These are phyloP conservation scores for Lepilemur septentrionalis DNA, from an alignment of 2,797 vertebrate species.

Conservation along the genomic window DNA sequence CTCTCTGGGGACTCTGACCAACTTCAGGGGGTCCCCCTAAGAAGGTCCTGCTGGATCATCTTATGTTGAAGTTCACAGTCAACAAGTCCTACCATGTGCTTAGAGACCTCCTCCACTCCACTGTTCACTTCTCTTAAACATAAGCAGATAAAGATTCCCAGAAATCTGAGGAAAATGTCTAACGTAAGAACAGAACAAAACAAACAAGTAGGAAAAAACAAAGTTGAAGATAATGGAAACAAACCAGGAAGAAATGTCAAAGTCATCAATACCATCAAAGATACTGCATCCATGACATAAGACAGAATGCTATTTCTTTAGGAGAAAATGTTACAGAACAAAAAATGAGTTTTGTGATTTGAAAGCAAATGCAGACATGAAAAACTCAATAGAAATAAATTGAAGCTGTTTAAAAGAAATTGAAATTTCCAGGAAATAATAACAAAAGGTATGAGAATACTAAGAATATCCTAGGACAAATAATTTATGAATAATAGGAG, in stretches of 20 bases:
- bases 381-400: not conserved
- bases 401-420: not conserved
- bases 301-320: not conserved
- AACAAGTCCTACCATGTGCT: not conserved
- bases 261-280: not conserved
- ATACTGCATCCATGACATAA: not conserved
- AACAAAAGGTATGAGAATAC: not conserved
- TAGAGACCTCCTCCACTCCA: not conserved
- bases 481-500: not conserved
- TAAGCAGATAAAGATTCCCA: not conserved
- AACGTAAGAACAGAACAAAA: not conserved
- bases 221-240: not conserved
- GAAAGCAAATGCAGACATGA: not conserved
- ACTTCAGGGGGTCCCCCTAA: not conserved
- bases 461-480: not conserved
- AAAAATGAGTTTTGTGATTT: not conserved
- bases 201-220: not conserved
- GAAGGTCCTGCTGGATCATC: too few relatives aligned
- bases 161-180: not conserved
- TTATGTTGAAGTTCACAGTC: not conserved
- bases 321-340: not conserved
- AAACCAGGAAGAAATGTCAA: not conserved
- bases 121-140: not conserved
- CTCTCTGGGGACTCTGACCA: not conserved
- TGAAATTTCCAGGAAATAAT: not conserved